Conservation (phyloP, 2,797 vertebrate species). For the Numenius phaeopus region DNA sequence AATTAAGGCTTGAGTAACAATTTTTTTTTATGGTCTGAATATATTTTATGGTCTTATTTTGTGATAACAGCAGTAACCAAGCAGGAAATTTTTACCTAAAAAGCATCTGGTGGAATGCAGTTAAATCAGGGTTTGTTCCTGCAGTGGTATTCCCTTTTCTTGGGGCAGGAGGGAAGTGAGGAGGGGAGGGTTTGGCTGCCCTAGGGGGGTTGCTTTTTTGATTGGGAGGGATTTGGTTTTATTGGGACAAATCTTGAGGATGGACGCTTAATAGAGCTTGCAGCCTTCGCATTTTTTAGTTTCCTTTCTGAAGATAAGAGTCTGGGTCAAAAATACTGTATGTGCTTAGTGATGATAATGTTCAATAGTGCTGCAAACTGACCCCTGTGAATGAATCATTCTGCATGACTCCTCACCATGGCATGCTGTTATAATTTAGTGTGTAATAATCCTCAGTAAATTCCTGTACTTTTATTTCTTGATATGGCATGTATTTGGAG, state of each 20-base stretch:
- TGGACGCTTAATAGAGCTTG: not conserved
- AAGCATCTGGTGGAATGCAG: not conserved
- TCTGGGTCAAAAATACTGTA: not conserved
- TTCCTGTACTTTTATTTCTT: not conserved
- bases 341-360: not conserved
- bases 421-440: not conserved
- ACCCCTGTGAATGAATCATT: not conserved
- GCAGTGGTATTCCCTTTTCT: not conserved
- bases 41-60: not conserved
- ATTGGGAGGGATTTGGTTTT: not conserved
- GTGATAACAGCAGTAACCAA: not conserved
- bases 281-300: not conserved
- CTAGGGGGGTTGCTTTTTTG: not conserved
- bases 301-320: not conserved
- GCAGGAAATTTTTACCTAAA: not conserved
- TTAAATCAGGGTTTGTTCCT: not conserved
- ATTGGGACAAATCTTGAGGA: not conserved
- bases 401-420: not conserved
- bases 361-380: not conserved
- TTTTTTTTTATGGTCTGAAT: not conserved
- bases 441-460: not conserved
- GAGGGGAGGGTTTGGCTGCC: not conserved
- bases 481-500: not conserved
- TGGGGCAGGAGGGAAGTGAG: not conserved
- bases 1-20: not conserved